These are phyloP conservation scores for Marasmarcha lunaedactyla DNA, from an alignment of 2,888 invertebrate genomes.

Conservation along the genomic window DNA sequence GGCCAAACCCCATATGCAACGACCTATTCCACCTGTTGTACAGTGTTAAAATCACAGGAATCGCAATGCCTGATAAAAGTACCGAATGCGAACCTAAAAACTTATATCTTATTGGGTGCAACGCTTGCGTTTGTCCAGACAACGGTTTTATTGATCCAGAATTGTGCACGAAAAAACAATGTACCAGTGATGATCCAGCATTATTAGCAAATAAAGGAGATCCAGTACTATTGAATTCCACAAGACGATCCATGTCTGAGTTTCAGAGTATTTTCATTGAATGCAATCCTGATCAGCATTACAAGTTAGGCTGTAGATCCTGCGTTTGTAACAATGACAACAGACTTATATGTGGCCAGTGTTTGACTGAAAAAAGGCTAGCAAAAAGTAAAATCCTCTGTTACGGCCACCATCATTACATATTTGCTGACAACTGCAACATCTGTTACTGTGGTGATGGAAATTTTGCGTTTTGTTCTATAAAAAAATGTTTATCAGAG, in stretches of 20 bases:
- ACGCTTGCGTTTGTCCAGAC: slow-evolving; percentile 42
- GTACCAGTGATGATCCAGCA: slow-evolving; percentile 24
- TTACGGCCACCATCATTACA: slow-evolving; percentile 24
- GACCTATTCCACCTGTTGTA: slow-evolving; percentile 41
- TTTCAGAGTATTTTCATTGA: slow-evolving; percentile 27
- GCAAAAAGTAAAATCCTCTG: not conserved
- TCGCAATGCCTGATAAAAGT: slow-evolving; percentile 14
- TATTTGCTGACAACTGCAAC: slow-evolving; percentile 62
- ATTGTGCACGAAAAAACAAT: slow-evolving; percentile 35
- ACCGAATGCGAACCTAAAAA: slow-evolving; percentile 30
- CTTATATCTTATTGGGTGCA: slow-evolving; percentile 41
- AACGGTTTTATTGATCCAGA: slow-evolving; percentile 25
- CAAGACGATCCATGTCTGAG: not conserved
- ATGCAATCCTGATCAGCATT: slow-evolving; percentile 42
- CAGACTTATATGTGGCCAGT: slow-evolving; percentile 48
- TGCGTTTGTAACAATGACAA: slow-evolving; percentile 61
- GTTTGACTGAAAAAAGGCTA: slow-evolving; percentile 21
- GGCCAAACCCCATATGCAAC: slow-evolving; percentile 51
- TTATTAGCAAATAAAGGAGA: slow-evolving; percentile 3
- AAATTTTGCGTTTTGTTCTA: slow-evolving; percentile 47
- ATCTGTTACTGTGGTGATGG: slow-evolving; percentile 57
- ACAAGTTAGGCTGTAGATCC: slow-evolving; percentile 59
- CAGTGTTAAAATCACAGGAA: slow-evolving; percentile 24
- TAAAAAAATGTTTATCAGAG: slow-evolving; percentile 28
- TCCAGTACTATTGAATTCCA: slow-evolving; percentile 7